Conservation (phyloP, 2,113 vertebrate genomes). For the Centropristis striata region DNA sequence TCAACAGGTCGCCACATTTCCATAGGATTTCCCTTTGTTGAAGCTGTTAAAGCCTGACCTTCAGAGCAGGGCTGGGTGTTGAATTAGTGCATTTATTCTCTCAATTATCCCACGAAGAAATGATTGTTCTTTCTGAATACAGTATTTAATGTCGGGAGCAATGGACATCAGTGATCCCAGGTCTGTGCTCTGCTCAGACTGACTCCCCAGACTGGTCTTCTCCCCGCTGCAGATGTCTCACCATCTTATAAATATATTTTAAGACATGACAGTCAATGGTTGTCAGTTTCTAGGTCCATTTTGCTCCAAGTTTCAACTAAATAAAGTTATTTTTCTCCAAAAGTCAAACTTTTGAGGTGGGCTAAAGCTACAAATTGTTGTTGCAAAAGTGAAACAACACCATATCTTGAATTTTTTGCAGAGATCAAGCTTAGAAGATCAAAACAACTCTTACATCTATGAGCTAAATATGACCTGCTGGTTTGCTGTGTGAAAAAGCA, state of each 20-base stretch:
- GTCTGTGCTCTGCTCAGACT: slow-evolving; percentile 3
- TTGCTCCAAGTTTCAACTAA: not conserved
- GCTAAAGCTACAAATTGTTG: too few species aligned
- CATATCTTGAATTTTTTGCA: too few species aligned
- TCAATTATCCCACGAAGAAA: slow-evolving; percentile 27
- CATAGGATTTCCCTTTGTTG: slow-evolving; percentile 41
- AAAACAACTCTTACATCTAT: too few species aligned
- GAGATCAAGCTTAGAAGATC: too few species aligned
- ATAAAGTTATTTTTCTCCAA: too few species aligned
- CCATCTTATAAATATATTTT: not conserved
- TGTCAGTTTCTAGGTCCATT: not conserved
- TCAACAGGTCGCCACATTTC: slow-evolving; percentile 60
- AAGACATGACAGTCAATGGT: not conserved
- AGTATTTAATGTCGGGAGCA: not conserved
- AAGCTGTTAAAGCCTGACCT: slow-evolving; percentile 58
- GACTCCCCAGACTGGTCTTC: not conserved
- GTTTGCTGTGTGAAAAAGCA: too few species aligned
- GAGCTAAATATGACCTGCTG: too few species aligned
- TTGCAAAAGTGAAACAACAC: too few species aligned
- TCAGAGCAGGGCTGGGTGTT: slow-evolving; percentile 17
- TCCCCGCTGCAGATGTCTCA: not conserved
- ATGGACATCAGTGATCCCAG: slow-evolving; percentile 2
- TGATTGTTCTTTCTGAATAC: slow-evolving; percentile 27
- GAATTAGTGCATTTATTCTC: slow-evolving; percentile 47
- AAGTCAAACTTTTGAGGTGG: too few species aligned